These are phyloP conservation scores for Callyntrura guangdongensis DNA, from an alignment of 2,888 invertebrate genomes.

Conservation along the genomic window DNA sequence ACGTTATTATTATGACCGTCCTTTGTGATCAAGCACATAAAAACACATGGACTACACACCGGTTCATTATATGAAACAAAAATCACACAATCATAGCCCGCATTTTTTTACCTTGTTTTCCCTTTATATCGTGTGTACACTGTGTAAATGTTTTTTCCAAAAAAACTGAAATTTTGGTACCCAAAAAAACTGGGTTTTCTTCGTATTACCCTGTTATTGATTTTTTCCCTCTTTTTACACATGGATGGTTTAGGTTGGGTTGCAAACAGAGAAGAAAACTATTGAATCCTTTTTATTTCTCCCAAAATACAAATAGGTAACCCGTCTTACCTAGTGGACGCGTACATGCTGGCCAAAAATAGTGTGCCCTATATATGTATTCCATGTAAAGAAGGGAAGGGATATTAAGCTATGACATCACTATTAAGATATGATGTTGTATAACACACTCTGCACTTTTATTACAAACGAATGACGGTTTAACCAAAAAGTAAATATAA, in stretches of 20 bases:
- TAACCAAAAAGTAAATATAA: slow-evolving; percentile 41
- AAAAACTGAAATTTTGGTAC: not conserved
- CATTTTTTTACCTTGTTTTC: slow-evolving; percentile 6
- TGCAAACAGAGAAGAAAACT: not conserved
- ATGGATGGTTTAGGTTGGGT: slow-evolving; percentile 8
- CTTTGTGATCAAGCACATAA: not conserved
- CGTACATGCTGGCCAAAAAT: not conserved
- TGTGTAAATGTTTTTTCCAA: not conserved
- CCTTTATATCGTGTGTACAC: not conserved
- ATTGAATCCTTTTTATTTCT: not conserved
- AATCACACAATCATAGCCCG: not conserved
- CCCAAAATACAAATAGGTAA: not conserved
- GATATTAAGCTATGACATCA: not conserved
- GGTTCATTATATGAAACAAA: no score
- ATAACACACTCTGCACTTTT: not conserved
- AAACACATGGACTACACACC: no score
- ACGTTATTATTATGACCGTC: not conserved
- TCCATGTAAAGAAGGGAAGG: not conserved
- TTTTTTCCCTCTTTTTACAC: slow-evolving; percentile 35
- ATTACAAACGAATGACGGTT: slow-evolving; percentile 33
- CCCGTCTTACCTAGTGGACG: not conserved
- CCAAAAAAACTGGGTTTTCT: slow-evolving; percentile 2
- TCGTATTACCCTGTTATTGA: not conserved
- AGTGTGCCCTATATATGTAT: slow-evolving; percentile 29
- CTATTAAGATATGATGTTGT: not conserved